Evolutionary conservation across 1,140 invertebrate genomes (phyloP), one percentile per base, ranked within the genome.

Genomic region (Drosophila aff.): DNA sequence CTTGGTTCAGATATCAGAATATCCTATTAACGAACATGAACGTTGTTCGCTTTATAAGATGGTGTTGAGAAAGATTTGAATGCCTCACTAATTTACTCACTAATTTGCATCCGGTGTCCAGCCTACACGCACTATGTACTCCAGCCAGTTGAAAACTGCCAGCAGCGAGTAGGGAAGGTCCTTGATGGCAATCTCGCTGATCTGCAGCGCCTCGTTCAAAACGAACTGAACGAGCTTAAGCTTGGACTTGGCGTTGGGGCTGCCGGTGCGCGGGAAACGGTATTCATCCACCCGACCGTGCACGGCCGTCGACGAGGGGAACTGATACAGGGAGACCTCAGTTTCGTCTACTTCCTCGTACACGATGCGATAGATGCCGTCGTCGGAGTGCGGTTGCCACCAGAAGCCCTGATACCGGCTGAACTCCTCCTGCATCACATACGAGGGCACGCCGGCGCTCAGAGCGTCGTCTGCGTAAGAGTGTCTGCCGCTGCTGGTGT

Each of bases 401-500:
- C 98, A 99, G 92, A 98, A 99, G 1, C 98, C 98, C 75, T 96
- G 97, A 93, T 98, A 99, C 36, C 99, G 95, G 66, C 96, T 97
- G 94, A 99, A 99, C 94, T 99, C 99, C 94, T 99, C 99, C 94
- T 99, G 98, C 93, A 99, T 98, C 0, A 99, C 98, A 93, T 99
- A 99, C 10, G 98, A 98, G 1, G 99, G 98, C 33, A 98, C 96
- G 2, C 98, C 99, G 4, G 98, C 97, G 89, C 96, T 97, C 0
- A 97, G 91, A 2, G 97, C 97, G 93, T 99, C 97, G 79, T 98
- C 96, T 2, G 95, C 94, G 73, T 98, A 94, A 57, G 67, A 92
- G 81, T 93, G 93, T 52, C 95, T 94, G 80, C 97, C 97, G 93
- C 96, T 96, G 79, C 96, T 96, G 1, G 97, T 96, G 93, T 96